Evolutionary conservation across 2,888 invertebrate genomes (phyloP), one percentile per base, ranked within the genome.

Genomic region (Bombylius discolor): DNA sequence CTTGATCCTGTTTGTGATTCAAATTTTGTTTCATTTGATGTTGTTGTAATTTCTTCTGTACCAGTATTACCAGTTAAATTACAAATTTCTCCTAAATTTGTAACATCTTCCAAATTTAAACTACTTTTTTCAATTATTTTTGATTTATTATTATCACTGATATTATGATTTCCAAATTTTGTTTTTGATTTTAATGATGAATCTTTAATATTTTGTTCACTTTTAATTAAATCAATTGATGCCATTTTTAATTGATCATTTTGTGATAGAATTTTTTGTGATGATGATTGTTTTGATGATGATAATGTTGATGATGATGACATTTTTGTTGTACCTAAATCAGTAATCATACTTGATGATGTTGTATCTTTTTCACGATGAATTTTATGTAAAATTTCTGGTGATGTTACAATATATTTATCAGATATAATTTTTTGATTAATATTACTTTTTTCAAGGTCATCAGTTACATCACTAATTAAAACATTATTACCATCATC

Each of bases 1-100:
- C 82, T 80, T 45, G 82, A 78, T 42, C 80, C 81, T 67, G 83
- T 81, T 51, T 77, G 57, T 47, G 48, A 42, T 42, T 42, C 39
- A 42, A 39, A 55, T 52, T 53, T 9, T 42, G 39, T 42, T 11
- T 5, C 39, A 11, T 42, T 42, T 11, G 39, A 42, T 42, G 39
- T 42, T 11, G 39, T 11, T 11, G 8, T 11, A 42, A 42, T 42
- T 42, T 42, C 39, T 42, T 42, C 39, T 1, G 5, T 11, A 11
- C 39, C 39, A 42, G 8, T 11, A 5, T 42, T 42, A 42, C 12
- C 12, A 36, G 8, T 36, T 36, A 36, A 36, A 42, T 11, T 1
- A 5, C 1, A 4, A 42, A 11, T 11, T 42, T 42, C 39, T 1
- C 8, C 8, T 11, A 11, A 8, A 8, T 42, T 42, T 4, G 11